A percentile compares a stretch with the other conserved stretches of the same genome.
These are phyloP conservation scores for Charadrius vociferus DNA, from an alignment of 2,113 vertebrate species.

Conservation along the genomic window DNA sequence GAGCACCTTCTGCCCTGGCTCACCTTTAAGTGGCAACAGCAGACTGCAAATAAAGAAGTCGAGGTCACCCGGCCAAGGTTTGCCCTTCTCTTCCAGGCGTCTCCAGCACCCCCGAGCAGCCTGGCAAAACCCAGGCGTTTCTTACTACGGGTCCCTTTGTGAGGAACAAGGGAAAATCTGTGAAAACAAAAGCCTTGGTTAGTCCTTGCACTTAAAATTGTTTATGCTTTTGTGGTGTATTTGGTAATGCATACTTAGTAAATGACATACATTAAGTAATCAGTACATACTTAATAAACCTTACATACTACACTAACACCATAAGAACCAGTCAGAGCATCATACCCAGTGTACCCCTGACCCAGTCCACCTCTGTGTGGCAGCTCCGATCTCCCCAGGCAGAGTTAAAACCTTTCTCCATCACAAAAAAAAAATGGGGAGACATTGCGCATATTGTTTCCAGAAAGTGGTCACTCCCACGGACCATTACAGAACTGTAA, in stretches of 20 bases:
- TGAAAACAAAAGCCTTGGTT: neutral
- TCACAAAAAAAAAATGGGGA: rapidly evolving
- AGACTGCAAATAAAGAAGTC: neutral
- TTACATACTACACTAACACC: too few relatives aligned
- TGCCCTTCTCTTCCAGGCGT: neutral
- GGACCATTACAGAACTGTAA: neutral
- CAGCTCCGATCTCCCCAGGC: rapidly evolving
- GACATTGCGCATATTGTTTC: neutral
- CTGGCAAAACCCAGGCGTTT: rapidly evolving
- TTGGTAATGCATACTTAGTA: neutral
- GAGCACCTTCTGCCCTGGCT: neutral
- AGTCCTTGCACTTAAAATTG: neutral
- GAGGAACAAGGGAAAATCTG: neutral
- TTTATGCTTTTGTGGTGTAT: neutral
- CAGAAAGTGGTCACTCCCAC: neutral
- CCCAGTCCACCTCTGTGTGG: neutral
- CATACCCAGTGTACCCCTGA: rapidly evolving
- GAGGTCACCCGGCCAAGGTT: neutral
- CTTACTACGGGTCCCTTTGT: neutral
- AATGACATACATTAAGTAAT: neutral
- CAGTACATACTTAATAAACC: neutral
- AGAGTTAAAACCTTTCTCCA: neutral
- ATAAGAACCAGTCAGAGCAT: neutral
- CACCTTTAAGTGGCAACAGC: neutral
- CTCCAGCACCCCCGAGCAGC: neutral